These are phyloP conservation scores for Hydropotes inermis DNA, from an alignment of 2,113 vertebrate species.

Conservation along the genomic window DNA sequence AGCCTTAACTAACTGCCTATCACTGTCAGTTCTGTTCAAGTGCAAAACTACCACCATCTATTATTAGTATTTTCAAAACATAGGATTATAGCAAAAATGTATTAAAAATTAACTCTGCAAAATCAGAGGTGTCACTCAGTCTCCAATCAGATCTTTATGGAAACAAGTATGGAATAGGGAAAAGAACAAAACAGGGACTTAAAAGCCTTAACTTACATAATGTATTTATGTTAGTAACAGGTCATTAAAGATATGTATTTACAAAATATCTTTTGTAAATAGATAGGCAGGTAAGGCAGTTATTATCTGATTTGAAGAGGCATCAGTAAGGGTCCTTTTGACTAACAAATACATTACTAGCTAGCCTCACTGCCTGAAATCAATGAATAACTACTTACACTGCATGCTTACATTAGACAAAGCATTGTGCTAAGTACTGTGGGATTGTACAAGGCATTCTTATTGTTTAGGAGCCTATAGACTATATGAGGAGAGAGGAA, in stretches of 20 bases:
- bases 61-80: slow-evolving; percentile 33
- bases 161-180: neutral
- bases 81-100: slow-evolving; percentile 21
- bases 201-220: neutral
- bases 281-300: neutral
- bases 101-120: slow-evolving; percentile 4
- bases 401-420: neutral
- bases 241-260: neutral
- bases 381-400: neutral
- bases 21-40: slow-evolving; percentile 53
- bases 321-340: neutral
- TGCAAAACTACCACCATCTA: slow-evolving; percentile 54
- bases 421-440: neutral
- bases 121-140: neutral
- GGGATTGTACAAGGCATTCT: neutral
- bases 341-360: neutral
- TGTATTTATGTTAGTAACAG: neutral
- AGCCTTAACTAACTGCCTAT: slow-evolving; percentile 48
- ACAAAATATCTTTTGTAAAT: neutral
- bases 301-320: neutral
- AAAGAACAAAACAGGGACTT: neutral
- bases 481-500: neutral
- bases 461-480: neutral
- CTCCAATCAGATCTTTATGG: neutral
- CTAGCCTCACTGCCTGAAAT: neutral